Conservation (phyloP, 2,888 invertebrate genomes). For the Drosophila ustulata region DNA sequence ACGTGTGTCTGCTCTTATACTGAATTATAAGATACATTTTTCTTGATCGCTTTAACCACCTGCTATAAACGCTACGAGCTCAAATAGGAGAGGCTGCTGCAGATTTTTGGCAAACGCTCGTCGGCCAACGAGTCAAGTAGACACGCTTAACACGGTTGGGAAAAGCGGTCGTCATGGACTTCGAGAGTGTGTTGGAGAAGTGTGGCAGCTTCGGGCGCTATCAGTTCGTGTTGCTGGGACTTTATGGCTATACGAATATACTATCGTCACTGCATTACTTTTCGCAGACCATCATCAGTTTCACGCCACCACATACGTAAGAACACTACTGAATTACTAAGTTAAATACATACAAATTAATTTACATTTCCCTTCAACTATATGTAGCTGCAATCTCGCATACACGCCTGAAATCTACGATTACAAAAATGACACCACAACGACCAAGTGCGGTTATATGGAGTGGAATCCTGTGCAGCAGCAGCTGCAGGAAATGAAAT, state of each 20-base stretch:
- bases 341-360: neutral
- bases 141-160: neutral
- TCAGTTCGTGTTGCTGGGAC: slow-evolving; percentile 85
- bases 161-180: slow-evolving; percentile 80
- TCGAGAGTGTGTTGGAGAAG: slow-evolving; percentile 86
- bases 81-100: slow-evolving; percentile 20
- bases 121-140: slow-evolving; percentile 30
- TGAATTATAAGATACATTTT: slow-evolving; percentile 3
- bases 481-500: slow-evolving; percentile 65
- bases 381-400: slow-evolving; percentile 72
- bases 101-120: slow-evolving; percentile 30
- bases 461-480: slow-evolving; percentile 29
- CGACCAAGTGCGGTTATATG: slow-evolving; percentile 29
- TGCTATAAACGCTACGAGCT: neutral
- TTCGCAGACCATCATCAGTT: slow-evolving; percentile 87
- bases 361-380: neutral
- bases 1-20: slow-evolving; percentile 3
- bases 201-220: slow-evolving; percentile 86
- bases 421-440: neutral
- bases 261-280: slow-evolving; percentile 87
- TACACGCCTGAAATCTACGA: slow-evolving; percentile 31
- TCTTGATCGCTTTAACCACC: neutral
- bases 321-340: neutral
- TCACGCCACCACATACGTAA: slow-evolving; percentile 86
- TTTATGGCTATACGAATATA: slow-evolving; percentile 86